Percentiles rank a stretch among this genome's conserved stretches.
Conservation (phyloP, 1,140 invertebrate genomes). For the Drosophila arizonae region DNA sequence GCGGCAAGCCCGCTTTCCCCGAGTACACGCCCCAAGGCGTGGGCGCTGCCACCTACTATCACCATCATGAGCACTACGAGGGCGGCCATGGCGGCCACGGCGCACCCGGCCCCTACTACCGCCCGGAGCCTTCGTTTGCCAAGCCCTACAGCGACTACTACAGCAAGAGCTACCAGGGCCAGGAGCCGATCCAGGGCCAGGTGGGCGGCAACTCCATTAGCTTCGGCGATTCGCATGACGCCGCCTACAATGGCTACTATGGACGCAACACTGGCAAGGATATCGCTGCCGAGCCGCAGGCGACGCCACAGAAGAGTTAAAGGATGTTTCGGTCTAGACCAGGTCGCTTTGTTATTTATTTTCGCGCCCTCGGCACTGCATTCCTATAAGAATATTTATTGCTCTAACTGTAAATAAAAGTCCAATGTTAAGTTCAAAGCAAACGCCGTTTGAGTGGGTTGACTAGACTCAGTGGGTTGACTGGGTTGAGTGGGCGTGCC, state of each 20-base stretch:
- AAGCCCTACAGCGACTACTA: conserved; percentile 83
- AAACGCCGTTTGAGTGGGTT: conserved; percentile 7
- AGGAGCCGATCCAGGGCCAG: conserved; percentile 50
- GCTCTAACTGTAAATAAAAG: conserved; percentile 71
- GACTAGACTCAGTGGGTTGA: no score
- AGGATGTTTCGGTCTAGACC: conserved; percentile 21
- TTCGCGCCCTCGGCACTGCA: conserved; percentile 47
- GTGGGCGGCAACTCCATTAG: conserved; percentile 84
- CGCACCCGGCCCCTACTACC: conserved; percentile 59
- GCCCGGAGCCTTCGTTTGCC: conserved; percentile 79
- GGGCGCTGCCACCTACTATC: conserved; percentile 84
- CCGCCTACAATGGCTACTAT: conserved; percentile 89
- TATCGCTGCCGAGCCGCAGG: conserved; percentile 63
- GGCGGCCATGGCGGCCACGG: conserved; percentile 33
- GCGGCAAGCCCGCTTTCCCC: conserved; percentile 83
- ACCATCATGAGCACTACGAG: conserved; percentile 83
- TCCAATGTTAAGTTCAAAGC: conserved; percentile 44
- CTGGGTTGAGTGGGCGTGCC: background rate
- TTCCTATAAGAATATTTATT: conserved; percentile 80
- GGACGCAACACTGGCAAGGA: conserved; percentile 77
- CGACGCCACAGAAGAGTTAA: conserved; percentile 44
- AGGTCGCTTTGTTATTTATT: conserved; percentile 70
- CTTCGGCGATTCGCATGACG: conserved; percentile 87
- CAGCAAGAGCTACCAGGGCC: conserved; percentile 80
- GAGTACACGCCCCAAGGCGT: conserved; percentile 87